Evolutionary conservation across 2,113 vertebrate species (phyloP).

Genomic region (Eulemur rufifrons): DNA sequence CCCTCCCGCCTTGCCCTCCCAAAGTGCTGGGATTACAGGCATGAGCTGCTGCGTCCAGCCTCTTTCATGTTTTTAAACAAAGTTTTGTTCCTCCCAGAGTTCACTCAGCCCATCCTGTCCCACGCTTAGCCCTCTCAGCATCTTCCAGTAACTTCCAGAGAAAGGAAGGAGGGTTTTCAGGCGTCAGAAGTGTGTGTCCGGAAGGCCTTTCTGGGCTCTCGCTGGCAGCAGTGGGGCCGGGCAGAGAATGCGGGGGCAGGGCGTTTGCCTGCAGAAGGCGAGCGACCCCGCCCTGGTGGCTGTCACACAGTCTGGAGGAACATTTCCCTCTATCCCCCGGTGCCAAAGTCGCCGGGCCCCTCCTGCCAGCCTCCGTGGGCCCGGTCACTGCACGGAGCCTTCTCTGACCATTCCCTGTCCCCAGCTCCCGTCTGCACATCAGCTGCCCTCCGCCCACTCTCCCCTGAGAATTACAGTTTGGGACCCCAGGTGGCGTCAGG

Average conservation of each 20-base stretch:
- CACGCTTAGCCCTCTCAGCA: too few species aligned
- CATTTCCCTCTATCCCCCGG: neutral
- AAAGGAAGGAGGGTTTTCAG: neutral
- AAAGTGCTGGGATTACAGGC: too few species aligned
- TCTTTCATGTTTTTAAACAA: neutral
- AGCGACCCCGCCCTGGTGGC: neutral
- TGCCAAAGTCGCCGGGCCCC: neutral
- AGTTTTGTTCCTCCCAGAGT: neutral
- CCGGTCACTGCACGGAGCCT: too few species aligned
- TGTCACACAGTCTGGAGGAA: neutral
- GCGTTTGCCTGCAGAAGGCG: neutral
- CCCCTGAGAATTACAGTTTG: accelerated
- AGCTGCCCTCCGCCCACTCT: neutral
- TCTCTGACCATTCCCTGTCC: too few species aligned
- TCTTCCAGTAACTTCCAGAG: neutral
- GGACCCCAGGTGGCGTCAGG: neutral
- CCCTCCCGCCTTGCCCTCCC: too few species aligned
- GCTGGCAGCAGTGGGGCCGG: neutral
- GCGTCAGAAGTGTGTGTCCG: too few species aligned
- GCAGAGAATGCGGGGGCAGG: neutral
- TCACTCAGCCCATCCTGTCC: neutral
- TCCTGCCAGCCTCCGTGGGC: neutral
- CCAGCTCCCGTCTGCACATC: too few species aligned
- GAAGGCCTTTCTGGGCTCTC: neutral
- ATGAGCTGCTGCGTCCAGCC: too few species aligned